Evolutionary conservation across 1,140 invertebrate genomes (phyloP), one percentile per base, ranked within the genome.

Genomic region (Drosophila prosaltans): DNA sequence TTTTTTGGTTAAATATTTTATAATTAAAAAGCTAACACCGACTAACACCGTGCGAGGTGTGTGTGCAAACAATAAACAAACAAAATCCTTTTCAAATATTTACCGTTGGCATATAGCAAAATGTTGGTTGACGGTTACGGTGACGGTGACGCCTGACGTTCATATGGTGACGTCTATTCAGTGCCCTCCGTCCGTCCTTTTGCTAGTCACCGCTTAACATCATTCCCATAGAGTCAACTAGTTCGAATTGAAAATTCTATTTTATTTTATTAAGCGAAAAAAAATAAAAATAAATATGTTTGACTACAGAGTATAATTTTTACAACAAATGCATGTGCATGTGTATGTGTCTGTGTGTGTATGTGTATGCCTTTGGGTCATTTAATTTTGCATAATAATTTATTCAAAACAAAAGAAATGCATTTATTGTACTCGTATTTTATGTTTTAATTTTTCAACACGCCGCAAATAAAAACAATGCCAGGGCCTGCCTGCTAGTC

Each of bases 31-130:
- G 90, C 90, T 91, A 91, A 91, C 90, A 91, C 85, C 80, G 80
- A 90, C 90, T 91, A 91, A 90, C 84, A 91, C 89, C 89, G 84
- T 81, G 71, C 79, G 80, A 86, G 89, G 89, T 91, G 88, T 91
- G 82, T 90, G 90, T 80, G 90, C 83, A 91, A 91, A 90, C 85
- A 91, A 90, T 90, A 91, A 89, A 91, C 90, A 91, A 91, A 91
- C 90, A 90, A 91, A 91, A 91, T 91, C 90, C 90, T 91, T 91
- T 90, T 88, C 86, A 91, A 91, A 91, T 91, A 91, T 91, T 91
- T 86, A 91, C 86, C 76, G 74, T 90, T 90, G 63, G 86, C 90
- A 90, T 90, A 91, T 88, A 88, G 69, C 69, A 74, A 79, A 78
- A 43, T 21, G 60, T 62, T 62, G 69, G 74, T 62, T 78, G 74